Evolutionary conservation across 2,888 invertebrate species (phyloP), one percentile per base, ranked within the genome.

Genomic region (Acanthosepion esculentum): DNA sequence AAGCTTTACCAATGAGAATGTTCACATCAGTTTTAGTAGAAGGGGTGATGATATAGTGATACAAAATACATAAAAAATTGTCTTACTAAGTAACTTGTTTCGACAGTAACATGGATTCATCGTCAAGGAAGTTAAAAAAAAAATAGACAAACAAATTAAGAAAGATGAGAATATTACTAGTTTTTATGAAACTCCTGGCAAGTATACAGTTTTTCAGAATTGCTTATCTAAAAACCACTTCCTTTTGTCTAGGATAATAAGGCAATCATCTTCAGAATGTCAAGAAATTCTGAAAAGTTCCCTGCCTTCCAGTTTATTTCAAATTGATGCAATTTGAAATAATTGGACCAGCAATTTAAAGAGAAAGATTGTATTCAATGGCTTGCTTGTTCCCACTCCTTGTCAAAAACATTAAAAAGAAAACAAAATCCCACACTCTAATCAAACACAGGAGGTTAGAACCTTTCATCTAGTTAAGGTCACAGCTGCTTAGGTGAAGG

Each of bases 401-500:
- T n/a, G 78, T 33, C n/a, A 78, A 78, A 33, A 33, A 78, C n/a
- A 78, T 12, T 5, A 3, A 78, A 78, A n/a, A 78, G 15, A n/a
- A 78, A 4, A 78, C 41, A 78, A n/a, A 78, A 78, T n/a, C 78
- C n/a, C 78, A n/a, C n/a, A 12, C n/a, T n/a, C n/a, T 15, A n/a
- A 64, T 64, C n/a, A 78, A 15, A 78, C 33, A 78, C 10, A 78
- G 15, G 78, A 78, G n/a, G 33, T 78, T 78, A 18, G n/a, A 78
- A 78, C n/a, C 78, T 78, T 78, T 78, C n/a, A 78, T 33, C n/a
- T 78, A 78, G n/a, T 78, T 78, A n/a, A 78, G 78, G 78, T 78
- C 78, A 78, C 78, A 78, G 78, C n/a, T 78, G 78, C 12, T n/a
- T 78, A 78, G n/a, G 12, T 78, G 78, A n/a, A 33, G 33, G 33